Conservation (phyloP, 2,888 invertebrate genomes). For the Aquatica leii region DNA sequence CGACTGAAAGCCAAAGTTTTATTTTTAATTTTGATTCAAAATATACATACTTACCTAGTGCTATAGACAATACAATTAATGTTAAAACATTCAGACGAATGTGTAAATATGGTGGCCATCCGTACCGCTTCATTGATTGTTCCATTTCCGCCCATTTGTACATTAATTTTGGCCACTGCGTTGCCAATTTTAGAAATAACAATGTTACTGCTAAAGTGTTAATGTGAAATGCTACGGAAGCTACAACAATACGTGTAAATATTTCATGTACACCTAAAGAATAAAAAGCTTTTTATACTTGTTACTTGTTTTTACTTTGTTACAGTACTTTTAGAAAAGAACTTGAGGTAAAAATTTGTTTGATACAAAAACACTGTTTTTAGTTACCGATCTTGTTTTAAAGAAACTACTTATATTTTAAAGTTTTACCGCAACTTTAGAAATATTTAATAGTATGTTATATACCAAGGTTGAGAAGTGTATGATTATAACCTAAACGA, state of each 20-base stretch:
- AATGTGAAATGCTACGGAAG: conserved; percentile 14
- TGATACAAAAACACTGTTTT: too few relatives aligned
- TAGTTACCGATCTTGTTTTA: too few relatives aligned
- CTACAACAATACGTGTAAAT: conserved; percentile 15
- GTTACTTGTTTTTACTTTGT: too few relatives aligned
- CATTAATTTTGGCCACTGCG: conserved; percentile 60
- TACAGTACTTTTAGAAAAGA: neutral
- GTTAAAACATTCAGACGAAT: conserved; percentile 11
- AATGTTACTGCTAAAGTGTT: conserved; percentile 11
- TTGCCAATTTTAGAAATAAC: conserved; percentile 63
- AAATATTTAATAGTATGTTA: too few relatives aligned
- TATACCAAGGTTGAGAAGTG: too few relatives aligned
- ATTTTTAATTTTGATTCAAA: too few relatives aligned
- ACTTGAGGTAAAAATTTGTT: too few relatives aligned
- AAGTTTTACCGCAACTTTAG: too few relatives aligned
- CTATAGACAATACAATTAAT: neutral
- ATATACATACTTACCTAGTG: conserved; percentile 15
- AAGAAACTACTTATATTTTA: too few relatives aligned
- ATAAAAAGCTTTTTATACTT: neutral
- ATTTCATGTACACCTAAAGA: neutral
- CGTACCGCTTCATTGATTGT: conserved; percentile 51
- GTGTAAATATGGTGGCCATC: conserved; percentile 35
- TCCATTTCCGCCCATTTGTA: conserved; percentile 58
- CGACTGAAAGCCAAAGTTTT: too few relatives aligned
- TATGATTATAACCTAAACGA: too few relatives aligned